These are phyloP conservation scores for Antitype chi DNA, from an alignment of 2,888 invertebrate genomes.

Conservation along the genomic window DNA sequence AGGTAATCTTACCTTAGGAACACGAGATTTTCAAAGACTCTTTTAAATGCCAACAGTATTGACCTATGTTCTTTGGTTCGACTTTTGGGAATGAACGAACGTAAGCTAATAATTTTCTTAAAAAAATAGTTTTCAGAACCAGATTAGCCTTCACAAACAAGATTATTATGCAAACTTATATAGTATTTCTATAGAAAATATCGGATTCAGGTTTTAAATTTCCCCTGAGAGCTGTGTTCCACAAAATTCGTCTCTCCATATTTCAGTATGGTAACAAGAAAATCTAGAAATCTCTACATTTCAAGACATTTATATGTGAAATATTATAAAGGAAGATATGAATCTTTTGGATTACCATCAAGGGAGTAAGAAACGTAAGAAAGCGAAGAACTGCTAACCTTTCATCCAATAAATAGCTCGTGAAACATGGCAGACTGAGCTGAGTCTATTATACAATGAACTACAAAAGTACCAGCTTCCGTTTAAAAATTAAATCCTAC, in stretches of 20 bases:
- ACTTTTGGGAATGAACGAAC: not conserved
- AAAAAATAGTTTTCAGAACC: not conserved
- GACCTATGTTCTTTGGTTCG: not conserved
- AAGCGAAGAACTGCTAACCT: not conserved
- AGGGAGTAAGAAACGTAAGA: not conserved
- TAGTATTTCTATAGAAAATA: slow-evolving; percentile 40
- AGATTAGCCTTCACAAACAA: slow-evolving; percentile 3
- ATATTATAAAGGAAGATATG: slow-evolving; percentile 16
- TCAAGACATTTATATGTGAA: slow-evolving; percentile 22
- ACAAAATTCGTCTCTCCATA: slow-evolving; percentile 39
- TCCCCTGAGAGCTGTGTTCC: slow-evolving; percentile 43
- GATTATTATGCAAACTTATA: slow-evolving; percentile 25
- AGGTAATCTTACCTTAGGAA: not conserved
- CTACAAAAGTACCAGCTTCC: not conserved
- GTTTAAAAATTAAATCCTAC: not conserved
- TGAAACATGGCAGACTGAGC: not conserved
- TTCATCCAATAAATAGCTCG: not conserved
- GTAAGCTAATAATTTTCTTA: not conserved
- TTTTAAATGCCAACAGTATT: not conserved
- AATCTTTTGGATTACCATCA: slow-evolving; percentile 6
- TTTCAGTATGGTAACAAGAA: slow-evolving; percentile 48
- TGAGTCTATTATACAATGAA: not conserved
- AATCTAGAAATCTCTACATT: slow-evolving; percentile 29
- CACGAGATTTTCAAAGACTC: not conserved
- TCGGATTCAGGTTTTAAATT: slow-evolving; percentile 38